Percentiles rank a stretch among this genome's conserved stretches.
Evolutionary conservation across 2,888 invertebrate species (phyloP).

Genomic region (Argyresthia goedartella): DNA sequence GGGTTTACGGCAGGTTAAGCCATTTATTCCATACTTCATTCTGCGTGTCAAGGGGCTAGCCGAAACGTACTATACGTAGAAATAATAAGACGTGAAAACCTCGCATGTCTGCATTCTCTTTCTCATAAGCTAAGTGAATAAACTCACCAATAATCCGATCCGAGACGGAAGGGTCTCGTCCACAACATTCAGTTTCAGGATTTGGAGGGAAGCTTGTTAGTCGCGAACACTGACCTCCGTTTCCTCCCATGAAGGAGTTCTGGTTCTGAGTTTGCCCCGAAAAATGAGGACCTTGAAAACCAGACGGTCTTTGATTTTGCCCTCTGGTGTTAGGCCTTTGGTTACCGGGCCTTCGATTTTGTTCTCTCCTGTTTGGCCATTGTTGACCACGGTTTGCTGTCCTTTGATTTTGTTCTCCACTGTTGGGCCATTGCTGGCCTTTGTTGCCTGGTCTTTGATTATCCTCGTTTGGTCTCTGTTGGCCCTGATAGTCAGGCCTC

Average conservation of each 20-base stretch:
- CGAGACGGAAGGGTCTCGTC: constrained; percentile 36
- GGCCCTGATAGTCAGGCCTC: no score
- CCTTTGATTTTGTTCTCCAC: not conserved
- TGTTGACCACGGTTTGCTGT: not conserved
- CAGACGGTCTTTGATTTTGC: no score
- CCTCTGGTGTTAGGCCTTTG: not conserved
- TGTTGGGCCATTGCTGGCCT: not conserved
- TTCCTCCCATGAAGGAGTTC: constrained; percentile 6
- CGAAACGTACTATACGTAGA: no score
- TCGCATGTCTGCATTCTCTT: no score
- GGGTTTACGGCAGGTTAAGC: no score
- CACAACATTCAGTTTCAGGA: constrained; percentile 45
- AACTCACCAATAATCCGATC: constrained; percentile 38
- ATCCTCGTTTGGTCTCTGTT: not conserved
- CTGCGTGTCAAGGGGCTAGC: no score
- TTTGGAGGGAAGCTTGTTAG: constrained; percentile 38
- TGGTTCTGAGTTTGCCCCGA: not conserved
- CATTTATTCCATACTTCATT: no score
- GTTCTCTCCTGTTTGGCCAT: not conserved
- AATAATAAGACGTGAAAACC: no score
- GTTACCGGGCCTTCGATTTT: not conserved
- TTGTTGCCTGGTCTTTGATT: not conserved
- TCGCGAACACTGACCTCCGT: constrained; percentile 25
- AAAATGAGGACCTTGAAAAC: no score
- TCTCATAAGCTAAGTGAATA: no score